Percentiles rank a stretch among this genome's conserved stretches.
Conservation (phyloP, 2,797 vertebrate species). For the Pagetopsis macropterus region DNA sequence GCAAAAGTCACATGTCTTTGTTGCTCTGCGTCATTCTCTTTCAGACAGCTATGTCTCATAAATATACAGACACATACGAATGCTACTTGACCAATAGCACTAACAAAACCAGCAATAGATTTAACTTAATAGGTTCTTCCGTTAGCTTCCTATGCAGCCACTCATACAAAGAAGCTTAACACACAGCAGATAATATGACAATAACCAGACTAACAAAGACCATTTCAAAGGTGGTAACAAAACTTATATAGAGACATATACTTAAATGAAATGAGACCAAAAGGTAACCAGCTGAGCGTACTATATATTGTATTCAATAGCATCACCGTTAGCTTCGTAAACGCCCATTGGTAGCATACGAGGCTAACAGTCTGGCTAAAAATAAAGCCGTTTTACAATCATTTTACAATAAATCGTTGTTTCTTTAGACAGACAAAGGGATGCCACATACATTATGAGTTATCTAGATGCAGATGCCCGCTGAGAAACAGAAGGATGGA, state of each 20-base stretch:
- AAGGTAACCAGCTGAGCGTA: rapidly evolving
- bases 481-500: slow-evolving; percentile 56
- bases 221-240: rapidly evolving
- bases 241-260: rapidly evolving
- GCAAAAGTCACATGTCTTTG: neutral
- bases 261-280: neutral
- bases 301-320: neutral
- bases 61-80: neutral
- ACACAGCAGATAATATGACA: neutral
- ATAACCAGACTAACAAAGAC: neutral
- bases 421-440: rapidly evolving
- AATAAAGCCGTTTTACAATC: neutral
- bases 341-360: slow-evolving; percentile 65
- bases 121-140: neutral
- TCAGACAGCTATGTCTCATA: neutral
- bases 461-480: rapidly evolving
- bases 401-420: slow-evolving; percentile 37
- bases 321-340: slow-evolving; percentile 38
- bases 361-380: slow-evolving; percentile 58
- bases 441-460: rapidly evolving
- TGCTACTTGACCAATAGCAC: neutral
- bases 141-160: neutral
- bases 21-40: neutral
- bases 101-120: neutral
- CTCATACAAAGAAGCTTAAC: slow-evolving; percentile 25